These are phyloP conservation scores for Latrodectus hesperus DNA, from an alignment of 2,888 invertebrate species.

Conservation along the genomic window DNA sequence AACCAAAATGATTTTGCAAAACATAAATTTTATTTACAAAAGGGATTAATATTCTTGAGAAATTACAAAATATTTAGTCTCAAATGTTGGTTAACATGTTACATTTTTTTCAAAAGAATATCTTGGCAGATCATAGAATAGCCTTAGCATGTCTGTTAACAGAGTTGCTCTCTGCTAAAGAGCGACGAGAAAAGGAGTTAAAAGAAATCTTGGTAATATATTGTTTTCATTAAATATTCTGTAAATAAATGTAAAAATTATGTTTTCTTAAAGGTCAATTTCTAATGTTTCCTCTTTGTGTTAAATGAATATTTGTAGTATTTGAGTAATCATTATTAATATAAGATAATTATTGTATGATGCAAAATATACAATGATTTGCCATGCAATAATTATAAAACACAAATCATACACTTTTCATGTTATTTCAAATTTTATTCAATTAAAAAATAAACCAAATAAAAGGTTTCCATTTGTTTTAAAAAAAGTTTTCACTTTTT, in stretches of 20 bases:
- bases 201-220: constrained; percentile 65
- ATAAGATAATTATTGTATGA: not conserved
- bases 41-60: too few relatives aligned
- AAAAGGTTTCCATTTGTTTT: too few relatives aligned
- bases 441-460: too few relatives aligned
- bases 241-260: too few relatives aligned
- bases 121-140: constrained; percentile 65
- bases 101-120: constrained; percentile 41
- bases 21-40: too few relatives aligned
- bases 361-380: not conserved
- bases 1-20: too few relatives aligned
- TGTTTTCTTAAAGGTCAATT: too few relatives aligned
- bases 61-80: too few relatives aligned
- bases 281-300: not conserved
- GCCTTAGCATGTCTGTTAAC: constrained; percentile 65
- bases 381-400: not conserved
- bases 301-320: not conserved
- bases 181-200: constrained; percentile 64
- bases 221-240: too few relatives aligned
- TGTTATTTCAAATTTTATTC: too few relatives aligned
- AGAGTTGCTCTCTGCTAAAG: constrained; percentile 61
- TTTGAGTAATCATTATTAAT: not conserved
- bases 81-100: not conserved
- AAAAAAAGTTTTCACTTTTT: too few relatives aligned
- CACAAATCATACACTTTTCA: too few relatives aligned